Evolutionary conservation across 1,140 invertebrate species (phyloP), one percentile per base, ranked within the genome.

Genomic region (Drosophila varians): DNA sequence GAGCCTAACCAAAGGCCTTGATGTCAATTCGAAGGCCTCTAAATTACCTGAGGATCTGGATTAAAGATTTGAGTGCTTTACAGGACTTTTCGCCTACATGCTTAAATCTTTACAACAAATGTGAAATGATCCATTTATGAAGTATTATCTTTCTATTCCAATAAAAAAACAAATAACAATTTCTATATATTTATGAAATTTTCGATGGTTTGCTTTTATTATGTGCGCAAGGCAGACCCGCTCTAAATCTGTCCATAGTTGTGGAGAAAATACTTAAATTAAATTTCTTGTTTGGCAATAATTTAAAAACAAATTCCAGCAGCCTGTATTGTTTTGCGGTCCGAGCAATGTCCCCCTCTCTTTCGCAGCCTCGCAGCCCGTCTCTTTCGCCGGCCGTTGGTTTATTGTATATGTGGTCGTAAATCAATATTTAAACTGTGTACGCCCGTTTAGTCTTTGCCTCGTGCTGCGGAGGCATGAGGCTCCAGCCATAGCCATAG

Each of bases 401-500:
- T 62, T 16, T 21, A 54, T 46, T 16, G 48, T 60, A 42, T 66
- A 57, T 74, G 75, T 84, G 76, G 73, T 73, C 65, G 75, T 84
- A 84, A 84, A 84, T 84, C 80, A 84, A 84, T 84, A 84, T 84
- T 84, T 84, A 84, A 86, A 73, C 72, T 73, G 72, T 62, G 66
- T 73, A 51, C 47, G 65, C 72, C 70, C 75, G 72, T 68, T 84
- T 73, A 79, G 80, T 84, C 76, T 65, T 73, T 53, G 80, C 58
- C 52, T 18, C 43, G 19, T 21, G 53, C 53, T 69, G 54, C 58
- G 45, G 62, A 48, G 28, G 55, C n/a, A n/a, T n/a, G n/a, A n/a
- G n/a, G n/a, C n/a, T n/a, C n/a, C n/a, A n/a, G n/a, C 16, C 62
- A 54, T 52, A 60, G 55, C 46, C 61, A 11, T 56, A 49, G 57